A percentile compares a stretch with the other conserved stretches of the same genome.
Evolutionary conservation across 1,140 invertebrate species (phyloP).

Genomic region (Lepeophtheirus salmonis): DNA sequence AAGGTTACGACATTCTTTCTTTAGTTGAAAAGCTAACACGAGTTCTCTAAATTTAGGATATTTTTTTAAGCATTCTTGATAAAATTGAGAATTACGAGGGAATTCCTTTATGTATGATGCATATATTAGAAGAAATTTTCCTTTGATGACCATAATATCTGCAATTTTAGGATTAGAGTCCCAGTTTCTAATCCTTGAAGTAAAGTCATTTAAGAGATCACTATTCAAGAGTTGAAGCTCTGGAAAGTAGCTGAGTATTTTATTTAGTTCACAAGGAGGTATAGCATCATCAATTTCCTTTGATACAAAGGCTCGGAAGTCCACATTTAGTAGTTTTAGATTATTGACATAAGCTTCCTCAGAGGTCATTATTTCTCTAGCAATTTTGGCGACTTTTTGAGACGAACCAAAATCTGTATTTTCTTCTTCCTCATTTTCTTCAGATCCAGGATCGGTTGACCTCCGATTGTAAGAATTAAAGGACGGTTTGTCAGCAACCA

Average conservation of each 20-base stretch:
- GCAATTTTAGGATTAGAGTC: not conserved
- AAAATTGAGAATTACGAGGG: constrained; percentile 38
- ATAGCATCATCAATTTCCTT: not conserved
- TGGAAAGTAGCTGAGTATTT: not conserved
- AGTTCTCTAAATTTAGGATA: constrained; percentile 39
- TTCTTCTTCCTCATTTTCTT: not conserved
- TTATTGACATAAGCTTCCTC: not conserved
- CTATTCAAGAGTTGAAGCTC: not conserved
- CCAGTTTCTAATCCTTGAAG: not conserved
- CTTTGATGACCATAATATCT: not conserved
- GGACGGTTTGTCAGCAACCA: not conserved
- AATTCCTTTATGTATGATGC: constrained; percentile 50
- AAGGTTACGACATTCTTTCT: constrained; percentile 40
- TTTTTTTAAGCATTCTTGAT: constrained; percentile 40
- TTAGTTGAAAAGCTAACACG: constrained; percentile 43
- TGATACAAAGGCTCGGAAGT: not conserved
- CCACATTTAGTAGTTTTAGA: not conserved
- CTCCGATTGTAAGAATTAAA: not conserved
- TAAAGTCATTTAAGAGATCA: not conserved
- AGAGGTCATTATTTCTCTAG: not conserved
- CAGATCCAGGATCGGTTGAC: not conserved
- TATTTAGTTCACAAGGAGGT: not conserved
- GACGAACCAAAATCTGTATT: too few relatives aligned
- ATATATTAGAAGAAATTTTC: constrained; percentile 31
- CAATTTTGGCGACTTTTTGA: not conserved